phyloP scores from a whole-genome alignment of 23 tunicate genomes.

The Ciona savignyi region DNA sequence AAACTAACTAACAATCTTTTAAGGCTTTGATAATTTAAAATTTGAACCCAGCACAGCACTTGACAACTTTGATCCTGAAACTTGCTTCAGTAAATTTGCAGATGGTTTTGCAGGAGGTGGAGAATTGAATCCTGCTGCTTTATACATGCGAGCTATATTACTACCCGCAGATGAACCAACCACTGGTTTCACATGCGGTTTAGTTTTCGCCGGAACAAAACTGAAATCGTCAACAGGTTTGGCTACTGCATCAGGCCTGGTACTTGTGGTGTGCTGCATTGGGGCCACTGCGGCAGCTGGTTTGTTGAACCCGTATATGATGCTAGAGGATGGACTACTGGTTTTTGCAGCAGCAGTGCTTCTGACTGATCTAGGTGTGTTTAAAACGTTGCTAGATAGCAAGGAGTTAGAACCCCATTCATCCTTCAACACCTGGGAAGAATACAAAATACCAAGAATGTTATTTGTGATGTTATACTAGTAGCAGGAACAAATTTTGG shows the following conservation, averaged over 20 bases:
- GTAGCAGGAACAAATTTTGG: not conserved
- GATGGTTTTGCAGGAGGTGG: constrained; percentile 22
- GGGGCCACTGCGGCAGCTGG: constrained; percentile 91
- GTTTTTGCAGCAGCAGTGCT: not conserved
- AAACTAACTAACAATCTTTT: not conserved
- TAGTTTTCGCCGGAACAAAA: constrained; percentile 21
- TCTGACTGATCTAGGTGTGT: not conserved
- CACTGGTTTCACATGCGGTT: not conserved
- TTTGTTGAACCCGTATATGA: constrained; percentile 72
- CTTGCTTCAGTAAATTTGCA: not conserved
- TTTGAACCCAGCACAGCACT: not conserved
- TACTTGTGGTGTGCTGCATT: constrained; percentile 40
- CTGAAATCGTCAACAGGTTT: constrained; percentile 44
- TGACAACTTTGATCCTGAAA: not conserved
- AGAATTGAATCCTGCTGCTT: constrained; percentile 63
- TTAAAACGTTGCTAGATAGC: not conserved
- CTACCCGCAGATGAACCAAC: constrained; percentile 29
- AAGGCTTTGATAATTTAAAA: not conserved
- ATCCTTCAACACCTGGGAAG: constrained; percentile 50
- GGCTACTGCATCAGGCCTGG: not conserved
- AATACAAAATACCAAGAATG: not conserved
- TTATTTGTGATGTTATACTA: too few relatives aligned
- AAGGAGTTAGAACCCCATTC: constrained; percentile 40
- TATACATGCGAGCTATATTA: constrained; percentile 75
- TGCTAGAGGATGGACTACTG: not conserved